phyloP scores from a whole-genome alignment of 2,113 vertebrate species.

The Peromyscus maniculatus region DNA sequence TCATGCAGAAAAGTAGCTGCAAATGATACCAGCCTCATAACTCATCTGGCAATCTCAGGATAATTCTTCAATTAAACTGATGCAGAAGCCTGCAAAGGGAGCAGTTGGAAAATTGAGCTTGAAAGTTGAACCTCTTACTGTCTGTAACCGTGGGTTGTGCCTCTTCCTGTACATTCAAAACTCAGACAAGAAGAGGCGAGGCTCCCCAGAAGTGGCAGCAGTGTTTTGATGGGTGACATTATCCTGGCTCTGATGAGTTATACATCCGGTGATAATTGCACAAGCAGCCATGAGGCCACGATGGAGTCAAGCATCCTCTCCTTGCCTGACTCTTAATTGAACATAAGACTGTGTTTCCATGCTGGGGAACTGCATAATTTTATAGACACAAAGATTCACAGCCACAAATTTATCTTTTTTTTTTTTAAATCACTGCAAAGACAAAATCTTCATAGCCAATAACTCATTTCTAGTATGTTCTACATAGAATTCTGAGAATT shows the following conservation, averaged over 20 bases:
- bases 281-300: slow-evolving; percentile 3
- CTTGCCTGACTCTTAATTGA: slow-evolving; percentile 47
- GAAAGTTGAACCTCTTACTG: slow-evolving; percentile 49
- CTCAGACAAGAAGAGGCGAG: slow-evolving; percentile 47
- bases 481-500: neutral
- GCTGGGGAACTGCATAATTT: slow-evolving; percentile 28
- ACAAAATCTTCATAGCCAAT: slow-evolving; percentile 37
- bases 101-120: slow-evolving; percentile 66
- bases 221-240: slow-evolving; percentile 61
- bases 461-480: slow-evolving; percentile 44
- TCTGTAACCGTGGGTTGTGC: slow-evolving; percentile 30
- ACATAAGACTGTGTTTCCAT: slow-evolving; percentile 7
- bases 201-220: neutral
- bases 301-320: slow-evolving; percentile 42
- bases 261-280: slow-evolving; percentile 53
- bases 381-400: slow-evolving; percentile 1
- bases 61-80: slow-evolving; percentile 80
- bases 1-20: slow-evolving; percentile 63
- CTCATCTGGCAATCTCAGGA: slow-evolving; percentile 71
- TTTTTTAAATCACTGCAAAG: neutral
- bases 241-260: slow-evolving; percentile 56
- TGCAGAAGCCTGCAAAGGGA: slow-evolving; percentile 56
- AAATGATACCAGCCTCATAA: slow-evolving; percentile 55
- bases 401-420: slow-evolving; percentile 1
- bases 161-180: slow-evolving; percentile 62